phyloP scores from a whole-genome alignment of 2,888 invertebrate genomes.

The Drosophila leonis region DNA sequence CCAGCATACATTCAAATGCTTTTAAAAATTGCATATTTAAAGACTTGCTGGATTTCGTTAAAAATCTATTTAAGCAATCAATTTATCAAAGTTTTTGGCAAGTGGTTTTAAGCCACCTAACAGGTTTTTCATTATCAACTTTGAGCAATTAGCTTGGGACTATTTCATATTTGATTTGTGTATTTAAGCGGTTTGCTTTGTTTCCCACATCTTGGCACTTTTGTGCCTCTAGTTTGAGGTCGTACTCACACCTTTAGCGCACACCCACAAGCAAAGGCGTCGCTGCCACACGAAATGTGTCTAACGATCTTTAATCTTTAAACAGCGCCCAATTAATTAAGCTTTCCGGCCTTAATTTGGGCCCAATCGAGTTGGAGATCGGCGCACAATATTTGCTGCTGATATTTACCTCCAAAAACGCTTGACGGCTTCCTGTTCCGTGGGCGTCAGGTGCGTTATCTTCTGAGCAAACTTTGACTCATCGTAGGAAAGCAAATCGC shows the following conservation, averaged over 20 bases:
- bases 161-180: conserved; percentile 24
- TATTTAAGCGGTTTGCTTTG: conserved; percentile 21
- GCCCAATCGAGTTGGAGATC: conserved; percentile 8
- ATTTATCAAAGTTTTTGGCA: conserved; percentile 28
- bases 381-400: conserved; percentile 18
- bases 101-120: conserved; percentile 9
- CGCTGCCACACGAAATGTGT: neutral
- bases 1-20: neutral
- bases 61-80: conserved; percentile 10
- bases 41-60: neutral
- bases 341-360: conserved; percentile 12
- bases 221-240: conserved; percentile 8
- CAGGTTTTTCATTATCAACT: conserved; percentile 40
- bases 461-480: conserved; percentile 76
- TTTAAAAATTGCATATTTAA: conserved; percentile 6
- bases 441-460: conserved; percentile 78
- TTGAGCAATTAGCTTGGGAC: conserved; percentile 36
- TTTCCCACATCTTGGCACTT: conserved; percentile 6
- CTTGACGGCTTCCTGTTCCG: conserved; percentile 82
- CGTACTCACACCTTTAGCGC: conserved; percentile 31
- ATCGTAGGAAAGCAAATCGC: conserved; percentile 58
- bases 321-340: conserved; percentile 36
- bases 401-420: conserved; percentile 81
- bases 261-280: neutral
- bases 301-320: conserved; percentile 29